A percentile compares a stretch with the other conserved stretches of the same genome.
These are phyloP conservation scores for Conomelus anceps DNA, from an alignment of 2,888 invertebrate genomes.

Conservation along the genomic window DNA sequence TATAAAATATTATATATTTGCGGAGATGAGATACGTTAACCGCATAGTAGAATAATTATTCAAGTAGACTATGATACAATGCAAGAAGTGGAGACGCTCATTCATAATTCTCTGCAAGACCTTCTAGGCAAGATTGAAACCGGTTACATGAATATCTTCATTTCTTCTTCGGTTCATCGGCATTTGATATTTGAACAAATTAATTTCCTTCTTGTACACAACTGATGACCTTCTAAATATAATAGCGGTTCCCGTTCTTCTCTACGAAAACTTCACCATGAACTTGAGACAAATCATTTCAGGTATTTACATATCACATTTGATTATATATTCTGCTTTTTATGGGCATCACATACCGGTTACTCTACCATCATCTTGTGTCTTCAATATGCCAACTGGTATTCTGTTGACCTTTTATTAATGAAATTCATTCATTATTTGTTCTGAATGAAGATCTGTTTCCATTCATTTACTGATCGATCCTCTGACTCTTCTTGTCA, in stretches of 20 bases:
- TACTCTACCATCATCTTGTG: not conserved
- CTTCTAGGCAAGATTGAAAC: not conserved
- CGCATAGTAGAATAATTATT: not conserved
- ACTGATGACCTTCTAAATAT: not conserved
- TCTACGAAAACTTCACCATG: not conserved
- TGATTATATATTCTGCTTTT: not conserved
- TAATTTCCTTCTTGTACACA: not conserved
- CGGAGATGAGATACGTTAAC: too few species aligned
- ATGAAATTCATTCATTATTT: not conserved
- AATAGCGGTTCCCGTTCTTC: not conserved
- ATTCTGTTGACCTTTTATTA: too few species aligned
- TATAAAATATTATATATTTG: too few species aligned
- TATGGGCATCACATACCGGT: not conserved
- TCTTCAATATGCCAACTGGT: not conserved
- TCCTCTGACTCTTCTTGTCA: too few species aligned
- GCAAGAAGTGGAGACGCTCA: not conserved
- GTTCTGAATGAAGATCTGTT: not conserved
- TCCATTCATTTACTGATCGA: not conserved
- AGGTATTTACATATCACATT: not conserved
- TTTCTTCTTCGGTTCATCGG: not conserved
- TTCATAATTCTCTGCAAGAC: not conserved
- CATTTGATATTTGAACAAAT: not conserved
- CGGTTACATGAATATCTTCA: not conserved
- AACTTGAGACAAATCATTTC: not conserved
- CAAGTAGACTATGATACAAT: not conserved